Evolutionary conservation across 2,888 invertebrate species (phyloP).

Genomic region (Thymelicus acteon): DNA sequence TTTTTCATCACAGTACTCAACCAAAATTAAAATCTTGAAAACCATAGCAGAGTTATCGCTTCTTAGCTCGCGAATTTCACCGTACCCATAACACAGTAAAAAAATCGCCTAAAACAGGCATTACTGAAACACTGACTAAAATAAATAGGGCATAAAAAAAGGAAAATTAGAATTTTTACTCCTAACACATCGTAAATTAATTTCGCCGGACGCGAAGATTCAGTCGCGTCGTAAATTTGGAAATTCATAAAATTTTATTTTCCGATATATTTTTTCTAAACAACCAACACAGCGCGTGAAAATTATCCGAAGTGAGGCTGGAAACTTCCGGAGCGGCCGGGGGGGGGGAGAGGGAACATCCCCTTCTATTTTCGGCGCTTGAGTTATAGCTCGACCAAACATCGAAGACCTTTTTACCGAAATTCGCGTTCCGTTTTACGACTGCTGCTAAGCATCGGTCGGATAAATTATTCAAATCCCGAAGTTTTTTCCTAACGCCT

Average conservation of each 20-base stretch:
- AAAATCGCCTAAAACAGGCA: neutral
- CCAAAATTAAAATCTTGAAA: too few species aligned
- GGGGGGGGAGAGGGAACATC: conserved; percentile 51
- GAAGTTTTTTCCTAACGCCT: conserved; percentile 57
- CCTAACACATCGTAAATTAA: conserved; percentile 30
- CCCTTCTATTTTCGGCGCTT: conserved; percentile 81
- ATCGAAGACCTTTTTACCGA: conserved; percentile 81
- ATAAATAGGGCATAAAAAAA: conserved; percentile 5
- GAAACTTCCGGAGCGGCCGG: conserved; percentile 53
- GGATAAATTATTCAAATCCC: conserved; percentile 74
- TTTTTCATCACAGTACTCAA: too few species aligned
- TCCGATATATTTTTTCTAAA: conserved; percentile 67
- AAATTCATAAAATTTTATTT: conserved; percentile 38
- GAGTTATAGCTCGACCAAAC: conserved; percentile 81
- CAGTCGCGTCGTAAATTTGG: conserved; percentile 49
- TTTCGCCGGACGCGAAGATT: conserved; percentile 30
- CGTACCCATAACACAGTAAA: neutral
- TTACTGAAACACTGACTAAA: neutral
- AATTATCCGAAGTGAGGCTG: conserved; percentile 70
- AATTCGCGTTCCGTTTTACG: conserved; percentile 80
- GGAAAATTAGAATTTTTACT: neutral
- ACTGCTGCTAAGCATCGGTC: conserved; percentile 71
- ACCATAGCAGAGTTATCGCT: too few species aligned
- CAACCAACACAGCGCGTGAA: conserved; percentile 70
- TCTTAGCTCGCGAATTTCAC: too few species aligned